Conservation (phyloP, 2,797 vertebrate species). For the Oreochromis mossambicus region DNA sequence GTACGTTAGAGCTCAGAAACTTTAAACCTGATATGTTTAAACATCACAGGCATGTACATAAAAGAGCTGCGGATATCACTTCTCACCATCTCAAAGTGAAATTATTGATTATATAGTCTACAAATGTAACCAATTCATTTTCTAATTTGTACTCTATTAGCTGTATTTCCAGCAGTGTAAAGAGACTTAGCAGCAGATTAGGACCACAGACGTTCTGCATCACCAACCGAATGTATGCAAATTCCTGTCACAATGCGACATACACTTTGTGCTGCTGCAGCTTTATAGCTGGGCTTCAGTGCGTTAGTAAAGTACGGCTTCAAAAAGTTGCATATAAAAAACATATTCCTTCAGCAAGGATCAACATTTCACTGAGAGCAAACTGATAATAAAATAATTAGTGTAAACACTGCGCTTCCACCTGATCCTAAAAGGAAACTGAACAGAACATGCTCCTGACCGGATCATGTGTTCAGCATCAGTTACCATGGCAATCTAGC, state of each 20-base stretch:
- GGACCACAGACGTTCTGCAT: background rate
- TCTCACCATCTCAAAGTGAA: background rate
- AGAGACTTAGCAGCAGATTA: background rate
- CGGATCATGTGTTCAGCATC: background rate
- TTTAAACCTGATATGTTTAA: background rate
- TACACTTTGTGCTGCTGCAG: background rate
- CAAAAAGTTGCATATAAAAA: background rate
- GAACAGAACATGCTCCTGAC: background rate
- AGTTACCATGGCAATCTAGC: background rate
- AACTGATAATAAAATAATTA: background rate
- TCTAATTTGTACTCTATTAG: background rate
- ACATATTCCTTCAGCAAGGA: background rate
- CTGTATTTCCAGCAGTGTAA: background rate
- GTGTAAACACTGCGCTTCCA: background rate
- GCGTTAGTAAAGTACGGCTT: background rate
- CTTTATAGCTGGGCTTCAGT: background rate
- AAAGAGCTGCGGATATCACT: background rate
- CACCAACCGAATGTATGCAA: background rate
- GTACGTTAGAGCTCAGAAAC: background rate
- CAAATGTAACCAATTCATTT: background rate
- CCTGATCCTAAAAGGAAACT: background rate
- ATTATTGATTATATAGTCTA: background rate
- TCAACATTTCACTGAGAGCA: background rate
- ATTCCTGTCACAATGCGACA: background rate
- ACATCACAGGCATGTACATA: background rate